Evolutionary conservation across 2,113 vertebrate genomes (phyloP).

Genomic region (Naja naja): DNA sequence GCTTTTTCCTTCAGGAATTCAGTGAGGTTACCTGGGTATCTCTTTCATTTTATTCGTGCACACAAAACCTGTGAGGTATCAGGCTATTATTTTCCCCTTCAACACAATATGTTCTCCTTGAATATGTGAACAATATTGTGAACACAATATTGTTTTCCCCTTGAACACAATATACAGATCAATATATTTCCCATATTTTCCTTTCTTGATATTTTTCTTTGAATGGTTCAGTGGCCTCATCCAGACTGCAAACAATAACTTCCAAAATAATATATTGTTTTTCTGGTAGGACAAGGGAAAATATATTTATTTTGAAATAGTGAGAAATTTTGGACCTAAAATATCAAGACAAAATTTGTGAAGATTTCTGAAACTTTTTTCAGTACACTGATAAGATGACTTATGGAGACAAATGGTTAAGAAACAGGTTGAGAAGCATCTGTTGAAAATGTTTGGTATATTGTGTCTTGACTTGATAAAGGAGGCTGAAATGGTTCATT

Average conservation of each 20-base stretch:
- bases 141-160: too few relatives aligned
- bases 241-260: not conserved
- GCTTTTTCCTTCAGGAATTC: not conserved
- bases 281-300: not conserved
- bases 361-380: not conserved
- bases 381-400: not conserved
- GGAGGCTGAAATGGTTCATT: slow-evolving; percentile 11
- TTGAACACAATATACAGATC: not conserved
- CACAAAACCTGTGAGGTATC: not conserved
- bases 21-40: not conserved
- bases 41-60: not conserved
- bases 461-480: slow-evolving; percentile 5
- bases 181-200: not conserved
- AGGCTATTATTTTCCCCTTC: not conserved
- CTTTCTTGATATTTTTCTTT: not conserved
- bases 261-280: not conserved
- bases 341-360: not conserved
- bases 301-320: not conserved
- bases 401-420: not conserved
- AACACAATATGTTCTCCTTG: not conserved
- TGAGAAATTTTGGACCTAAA: not conserved
- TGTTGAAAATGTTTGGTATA: slow-evolving; percentile 1
- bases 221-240: not conserved
- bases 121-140: too few relatives aligned
- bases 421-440: not conserved